Percentiles rank a stretch among this genome's conserved stretches.
Evolutionary conservation across 2,797 vertebrate genomes (phyloP).

Genomic region (Acanthurus lineatus): DNA sequence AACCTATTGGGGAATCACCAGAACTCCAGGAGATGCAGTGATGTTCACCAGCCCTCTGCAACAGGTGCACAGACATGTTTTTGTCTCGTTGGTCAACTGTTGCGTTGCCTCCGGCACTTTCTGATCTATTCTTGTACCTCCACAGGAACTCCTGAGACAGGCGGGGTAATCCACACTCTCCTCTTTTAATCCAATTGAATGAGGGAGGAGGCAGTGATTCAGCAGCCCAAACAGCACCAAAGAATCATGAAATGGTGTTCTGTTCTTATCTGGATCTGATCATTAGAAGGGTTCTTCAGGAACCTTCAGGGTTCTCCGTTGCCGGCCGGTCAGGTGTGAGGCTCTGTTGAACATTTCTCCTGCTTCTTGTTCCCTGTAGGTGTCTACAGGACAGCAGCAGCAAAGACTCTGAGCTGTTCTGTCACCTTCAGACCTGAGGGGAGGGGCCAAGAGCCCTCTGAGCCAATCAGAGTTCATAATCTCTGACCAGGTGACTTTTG

Average conservation of each 20-base stretch:
- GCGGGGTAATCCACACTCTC: conserved; percentile 67
- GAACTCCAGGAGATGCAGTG: not conserved
- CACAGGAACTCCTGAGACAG: conserved; percentile 37
- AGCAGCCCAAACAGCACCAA: not conserved
- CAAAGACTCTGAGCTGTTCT: conserved; percentile 39
- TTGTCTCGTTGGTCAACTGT: not conserved
- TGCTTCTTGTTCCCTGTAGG: not conserved
- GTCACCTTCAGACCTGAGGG: conserved; percentile 42
- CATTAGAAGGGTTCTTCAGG: not conserved
- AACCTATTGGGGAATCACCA: not conserved
- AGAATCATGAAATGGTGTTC: not conserved
- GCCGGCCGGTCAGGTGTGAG: not conserved
- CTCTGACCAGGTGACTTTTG: conserved; percentile 58
- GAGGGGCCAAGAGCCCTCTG: conserved; percentile 44
- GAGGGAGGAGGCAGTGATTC: conserved; percentile 7
- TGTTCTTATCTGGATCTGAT: conserved; percentile 9
- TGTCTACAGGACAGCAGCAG: not conserved
- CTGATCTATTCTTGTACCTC: conserved; percentile 48
- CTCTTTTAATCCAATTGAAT: conserved; percentile 73
- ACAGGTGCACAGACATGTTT: conserved; percentile 4
- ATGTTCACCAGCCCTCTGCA: not conserved
- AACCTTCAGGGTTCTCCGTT: not conserved
- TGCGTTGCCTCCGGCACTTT: conserved; percentile 17
- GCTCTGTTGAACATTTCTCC: not conserved
- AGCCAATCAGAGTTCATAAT: conserved; percentile 69